A percentile compares a stretch with the other conserved stretches of the same genome.
Evolutionary conservation across 2,888 invertebrate species (phyloP).

Genomic region (Choreutis nemorana): DNA sequence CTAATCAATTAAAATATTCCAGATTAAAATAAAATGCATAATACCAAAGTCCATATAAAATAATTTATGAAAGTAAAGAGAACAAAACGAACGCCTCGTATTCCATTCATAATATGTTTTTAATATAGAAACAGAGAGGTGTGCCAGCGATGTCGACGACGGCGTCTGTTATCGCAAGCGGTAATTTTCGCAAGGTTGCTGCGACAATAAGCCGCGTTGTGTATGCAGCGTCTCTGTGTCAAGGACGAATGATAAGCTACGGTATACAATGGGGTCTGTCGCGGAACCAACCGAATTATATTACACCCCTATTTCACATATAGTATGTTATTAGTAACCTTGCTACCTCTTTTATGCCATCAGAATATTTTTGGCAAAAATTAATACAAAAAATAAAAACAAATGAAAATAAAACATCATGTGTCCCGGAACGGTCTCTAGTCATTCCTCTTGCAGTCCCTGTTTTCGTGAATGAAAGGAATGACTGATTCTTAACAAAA

Average conservation of each 20-base stretch:
- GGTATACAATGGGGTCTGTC: no score
- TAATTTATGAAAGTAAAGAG: neutral
- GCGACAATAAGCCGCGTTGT: constrained; percentile 56
- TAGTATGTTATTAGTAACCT: neutral
- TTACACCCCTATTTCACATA: constrained; percentile 6
- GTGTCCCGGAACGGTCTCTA: neutral
- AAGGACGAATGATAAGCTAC: constrained; percentile 60
- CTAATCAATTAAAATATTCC: no score
- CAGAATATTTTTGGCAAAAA: neutral
- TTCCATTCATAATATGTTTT: neutral
- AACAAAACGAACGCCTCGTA: no score
- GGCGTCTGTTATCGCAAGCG: constrained; percentile 41
- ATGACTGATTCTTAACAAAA: constrained; percentile 24
- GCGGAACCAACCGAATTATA: constrained; percentile 11
- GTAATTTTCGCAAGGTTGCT: constrained; percentile 61
- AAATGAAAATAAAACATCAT: neutral
- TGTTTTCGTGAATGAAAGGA: constrained; percentile 29
- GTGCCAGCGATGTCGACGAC: constrained; percentile 21
- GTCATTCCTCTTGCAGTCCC: constrained; percentile 11
- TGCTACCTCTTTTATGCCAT: neutral
- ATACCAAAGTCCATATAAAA: neutral
- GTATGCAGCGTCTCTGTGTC: constrained; percentile 59
- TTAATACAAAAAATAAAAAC: neutral
- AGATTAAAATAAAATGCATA: neutral
- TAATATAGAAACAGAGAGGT: constrained; percentile 1